Evolutionary conservation across 2,797 vertebrate genomes (phyloP).

Genomic region (Lacerta bilineata): DNA sequence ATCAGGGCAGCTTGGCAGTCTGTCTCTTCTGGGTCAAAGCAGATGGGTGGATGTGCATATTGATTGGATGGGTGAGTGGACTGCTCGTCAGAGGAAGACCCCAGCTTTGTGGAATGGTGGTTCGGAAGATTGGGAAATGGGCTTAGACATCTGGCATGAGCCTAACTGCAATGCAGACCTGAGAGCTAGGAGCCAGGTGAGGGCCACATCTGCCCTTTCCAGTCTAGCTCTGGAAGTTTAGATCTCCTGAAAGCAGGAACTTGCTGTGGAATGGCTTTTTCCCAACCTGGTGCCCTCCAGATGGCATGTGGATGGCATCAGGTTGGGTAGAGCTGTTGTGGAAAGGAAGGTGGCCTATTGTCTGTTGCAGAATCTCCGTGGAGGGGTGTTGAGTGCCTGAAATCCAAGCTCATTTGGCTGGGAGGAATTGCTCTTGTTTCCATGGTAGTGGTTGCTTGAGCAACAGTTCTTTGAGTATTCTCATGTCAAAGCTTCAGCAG

Average conservation of each 20-base stretch:
- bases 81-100: too few relatives aligned
- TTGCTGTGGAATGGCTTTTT: neutral
- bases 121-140: neutral
- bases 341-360: neutral
- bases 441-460: slow-evolving; percentile 73
- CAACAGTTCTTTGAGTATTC: slow-evolving; percentile 59
- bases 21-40: too few relatives aligned
- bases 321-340: too few relatives aligned
- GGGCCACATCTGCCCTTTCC: neutral
- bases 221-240: neutral
- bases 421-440: slow-evolving; percentile 71
- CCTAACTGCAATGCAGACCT: neutral
- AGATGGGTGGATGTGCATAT: too few relatives aligned
- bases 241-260: neutral
- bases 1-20: too few relatives aligned
- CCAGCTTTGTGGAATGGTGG: neutral
- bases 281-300: too few relatives aligned
- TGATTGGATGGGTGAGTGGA: too few relatives aligned
- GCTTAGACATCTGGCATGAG: neutral
- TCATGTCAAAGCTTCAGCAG: slow-evolving; percentile 62
- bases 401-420: neutral
- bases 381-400: neutral
- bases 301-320: too few relatives aligned
- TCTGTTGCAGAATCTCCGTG: neutral
- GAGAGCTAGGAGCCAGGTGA: neutral